Base-by-base conservation (phyloP, 2,113 vertebrate species). In the Erythrocercus mccallii region DNA sequence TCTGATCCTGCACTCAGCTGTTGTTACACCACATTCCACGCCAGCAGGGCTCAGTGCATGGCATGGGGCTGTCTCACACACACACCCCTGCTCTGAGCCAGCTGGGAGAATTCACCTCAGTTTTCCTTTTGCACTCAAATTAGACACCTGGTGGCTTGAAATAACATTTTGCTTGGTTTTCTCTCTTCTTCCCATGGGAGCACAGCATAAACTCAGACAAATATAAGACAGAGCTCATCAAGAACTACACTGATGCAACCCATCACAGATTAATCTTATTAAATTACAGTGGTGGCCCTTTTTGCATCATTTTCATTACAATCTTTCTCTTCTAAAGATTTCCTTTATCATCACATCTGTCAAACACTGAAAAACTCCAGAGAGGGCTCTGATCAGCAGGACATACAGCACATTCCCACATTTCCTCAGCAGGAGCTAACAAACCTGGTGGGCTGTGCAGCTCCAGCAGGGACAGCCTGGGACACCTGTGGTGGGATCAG, bases 361-460 rank as follows among this genome's bases (percentile, higher is more conserved):
- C 23, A 71, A 94, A 70, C 31, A n/a, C 1, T 8, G 30, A 23
- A 35, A 51, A 71, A 11, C 13, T 62, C 51, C 28, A 17, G 22
- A 53, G 56, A 56, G 19, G 4, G 17, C 60, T 90, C 45, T 17
- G 40, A 62, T 11, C 6, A 70, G 17, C 45, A 81, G 15, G 30
- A 3, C 9, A 0, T 1, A 14, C 1, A 4, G 31, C 15, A 28
- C 2, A 1, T 17, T 71, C 9, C 74, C 74, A 33, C 4, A 2
- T 4, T 5, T 18, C 9, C 3, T 28, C 31, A 58, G 27, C 23
- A 42, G 45, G 18, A 31, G 38, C 11, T 45, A 24, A n/a, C 3
- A 2, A 65, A 21, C 22, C 31, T 0, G 1, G 4, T n/a, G 15
- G 6, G 31, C 20, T 42, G 12, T 5, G 40, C 51, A 51, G 20